Conservation (phyloP, 2,797 vertebrate species). For the Naso thynnoides region DNA sequence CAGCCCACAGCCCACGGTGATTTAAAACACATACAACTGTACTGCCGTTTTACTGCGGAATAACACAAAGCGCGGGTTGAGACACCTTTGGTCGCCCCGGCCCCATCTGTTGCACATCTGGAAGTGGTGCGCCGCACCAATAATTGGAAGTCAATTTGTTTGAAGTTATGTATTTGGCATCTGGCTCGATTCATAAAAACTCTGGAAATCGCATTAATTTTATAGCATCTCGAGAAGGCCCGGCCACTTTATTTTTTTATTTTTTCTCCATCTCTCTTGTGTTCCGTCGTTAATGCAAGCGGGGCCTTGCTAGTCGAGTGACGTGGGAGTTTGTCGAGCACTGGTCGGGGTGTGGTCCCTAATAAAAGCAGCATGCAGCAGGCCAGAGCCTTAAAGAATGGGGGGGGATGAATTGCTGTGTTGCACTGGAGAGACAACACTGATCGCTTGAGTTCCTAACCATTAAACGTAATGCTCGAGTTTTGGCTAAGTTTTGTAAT, state of each 20-base stretch:
- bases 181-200: conserved; percentile 86
- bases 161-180: conserved; percentile 91
- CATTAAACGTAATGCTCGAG: conserved; percentile 39
- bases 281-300: conserved; percentile 74
- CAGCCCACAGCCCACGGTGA: conserved; percentile 78
- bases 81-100: conserved; percentile 83
- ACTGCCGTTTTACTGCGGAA: conserved; percentile 80
- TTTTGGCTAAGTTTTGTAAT: conserved; percentile 46
- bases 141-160: conserved; percentile 92
- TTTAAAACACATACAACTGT: conserved; percentile 83
- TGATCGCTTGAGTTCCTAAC: conserved; percentile 35
- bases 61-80: conserved; percentile 74
- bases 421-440: conserved; percentile 6
- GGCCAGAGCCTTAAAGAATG: conserved; percentile 51
- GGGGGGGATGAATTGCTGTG: conserved; percentile 55
- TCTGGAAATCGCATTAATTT: conserved; percentile 89
- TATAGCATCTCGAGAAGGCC: conserved; percentile 78
- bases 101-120: conserved; percentile 90
- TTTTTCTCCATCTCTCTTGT: conserved; percentile 58
- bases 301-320: conserved; percentile 71
- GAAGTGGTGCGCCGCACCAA: conserved; percentile 84
- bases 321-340: conserved; percentile 76
- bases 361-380: conserved; percentile 75
- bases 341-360: conserved; percentile 77
- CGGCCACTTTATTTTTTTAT: conserved; percentile 64